Conservation (phyloP, 2,113 vertebrate species). For the Pristiophorus japonicus region DNA sequence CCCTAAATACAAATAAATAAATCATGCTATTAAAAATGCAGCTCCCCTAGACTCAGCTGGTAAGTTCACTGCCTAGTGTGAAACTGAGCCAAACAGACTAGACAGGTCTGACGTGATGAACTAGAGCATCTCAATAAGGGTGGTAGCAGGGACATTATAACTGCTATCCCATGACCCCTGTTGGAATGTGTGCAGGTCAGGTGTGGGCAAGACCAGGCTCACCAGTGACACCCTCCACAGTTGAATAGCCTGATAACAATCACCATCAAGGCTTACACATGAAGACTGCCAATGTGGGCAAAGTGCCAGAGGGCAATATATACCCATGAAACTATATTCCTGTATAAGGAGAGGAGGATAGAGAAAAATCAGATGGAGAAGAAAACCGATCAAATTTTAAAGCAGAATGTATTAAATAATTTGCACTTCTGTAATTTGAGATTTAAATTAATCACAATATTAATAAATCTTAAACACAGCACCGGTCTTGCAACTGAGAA, state of each 20-base stretch:
- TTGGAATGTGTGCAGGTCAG: not conserved
- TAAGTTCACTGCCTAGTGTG: not conserved
- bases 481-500: not conserved
- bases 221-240: not conserved
- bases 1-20: not conserved
- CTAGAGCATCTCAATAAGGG: not conserved
- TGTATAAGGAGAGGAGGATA: not conserved
- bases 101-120: not conserved
- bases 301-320: too few relatives aligned
- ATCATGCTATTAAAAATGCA: not conserved
- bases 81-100: not conserved
- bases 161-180: not conserved
- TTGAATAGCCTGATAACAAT: not conserved
- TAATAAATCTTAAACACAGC: not conserved
- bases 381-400: not conserved
- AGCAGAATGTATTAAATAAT: slow-evolving; percentile 7
- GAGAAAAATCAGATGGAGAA: not conserved
- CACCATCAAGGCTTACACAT: not conserved
- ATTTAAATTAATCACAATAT: not conserved
- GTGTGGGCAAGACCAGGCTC: not conserved
- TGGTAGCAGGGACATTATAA: not conserved
- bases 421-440: not conserved
- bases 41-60: not conserved
- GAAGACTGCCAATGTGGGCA: not conserved
- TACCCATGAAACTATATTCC: not conserved